Base-by-base conservation (phyloP, 2,888 invertebrate genomes). In the Cephus spinipes region DNA sequence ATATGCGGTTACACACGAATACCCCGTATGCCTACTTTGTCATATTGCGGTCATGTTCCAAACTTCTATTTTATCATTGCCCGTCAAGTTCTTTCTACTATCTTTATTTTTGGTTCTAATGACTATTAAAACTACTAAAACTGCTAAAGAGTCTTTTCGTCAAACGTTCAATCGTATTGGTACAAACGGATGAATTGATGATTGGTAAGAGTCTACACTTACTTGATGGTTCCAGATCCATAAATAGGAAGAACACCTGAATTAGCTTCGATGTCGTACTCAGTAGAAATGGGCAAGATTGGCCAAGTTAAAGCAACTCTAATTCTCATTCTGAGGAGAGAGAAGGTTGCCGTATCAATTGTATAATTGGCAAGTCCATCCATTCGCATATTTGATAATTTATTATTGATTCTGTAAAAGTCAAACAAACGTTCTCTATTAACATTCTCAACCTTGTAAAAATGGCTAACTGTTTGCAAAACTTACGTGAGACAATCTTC, bases 161-260 rank as follows among this genome's bases (percentile, higher is more conserved):
- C 4, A 40, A 40, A 12, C 12, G 4, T 40, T 15, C 40, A 40
- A 40, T 40, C 1, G 0, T 40, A 40, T 15, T 40, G 4, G 40
- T 55, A 23, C 2, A 6, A 23, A 55, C 23, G 23, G 23, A 55
- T 23, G 9, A 2, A 55, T 55, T 23, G 40, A 23, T 23, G 15
- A 55, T 15, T 55, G 9, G 23, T 55, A 55, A 30, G 30, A 15
- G 73, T 6, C n/a, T 12, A 23, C 35, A 78, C 86, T 87, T 73
- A 88, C 88, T 33, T 0, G 0, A 84, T 73, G 0, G 34, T 12
- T 33, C 88, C 87, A 0, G 73, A 9, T 32, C 89, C 88, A 69
- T 76, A 82, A 35, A 81, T 0, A 0, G 76, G 1, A 0, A 81
- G 4, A 0, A 12, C 0, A 0, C 40, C 23, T 11, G 75, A n/a